Conservation (phyloP, 2,888 invertebrate species). For the Phalera bucephala region DNA sequence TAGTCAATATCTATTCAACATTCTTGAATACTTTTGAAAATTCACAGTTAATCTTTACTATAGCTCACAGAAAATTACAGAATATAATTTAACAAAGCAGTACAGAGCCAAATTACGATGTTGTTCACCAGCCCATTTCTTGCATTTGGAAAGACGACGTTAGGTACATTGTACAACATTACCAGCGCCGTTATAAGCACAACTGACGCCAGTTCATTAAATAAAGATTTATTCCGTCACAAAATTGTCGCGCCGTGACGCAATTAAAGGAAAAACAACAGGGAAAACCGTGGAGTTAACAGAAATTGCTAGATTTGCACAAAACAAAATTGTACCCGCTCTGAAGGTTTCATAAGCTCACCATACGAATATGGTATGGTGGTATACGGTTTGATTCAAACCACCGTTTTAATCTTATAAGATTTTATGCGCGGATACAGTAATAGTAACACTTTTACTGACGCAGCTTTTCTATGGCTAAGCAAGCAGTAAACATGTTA, state of each 20-base stretch:
- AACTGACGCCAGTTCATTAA: slow-evolving; percentile 21
- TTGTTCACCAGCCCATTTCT: not conserved
- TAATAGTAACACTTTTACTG: slow-evolving; percentile 23
- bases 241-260: slow-evolving; percentile 21
- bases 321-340: slow-evolving; percentile 17
- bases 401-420: slow-evolving; percentile 8
- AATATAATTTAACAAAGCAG: no score
- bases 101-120: not conserved
- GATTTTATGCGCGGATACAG: slow-evolving; percentile 20
- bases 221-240: slow-evolving; percentile 16
- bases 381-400: no score
- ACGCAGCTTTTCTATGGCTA: slow-evolving; percentile 10
- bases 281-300: slow-evolving; percentile 24
- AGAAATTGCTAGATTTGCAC: slow-evolving; percentile 20
- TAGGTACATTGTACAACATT: slow-evolving; percentile 14
- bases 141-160: not conserved
- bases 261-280: slow-evolving; percentile 25
- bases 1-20: no score
- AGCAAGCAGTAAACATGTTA: no score
- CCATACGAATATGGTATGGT: slow-evolving; percentile 20
- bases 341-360: slow-evolving; percentile 7
- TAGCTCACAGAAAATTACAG: no score
- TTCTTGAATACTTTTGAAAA: no score
- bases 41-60: no score
- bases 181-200: slow-evolving; percentile 19